Evolutionary conservation across 2,888 invertebrate species (phyloP).

Genomic region (Junonia oenone): DNA sequence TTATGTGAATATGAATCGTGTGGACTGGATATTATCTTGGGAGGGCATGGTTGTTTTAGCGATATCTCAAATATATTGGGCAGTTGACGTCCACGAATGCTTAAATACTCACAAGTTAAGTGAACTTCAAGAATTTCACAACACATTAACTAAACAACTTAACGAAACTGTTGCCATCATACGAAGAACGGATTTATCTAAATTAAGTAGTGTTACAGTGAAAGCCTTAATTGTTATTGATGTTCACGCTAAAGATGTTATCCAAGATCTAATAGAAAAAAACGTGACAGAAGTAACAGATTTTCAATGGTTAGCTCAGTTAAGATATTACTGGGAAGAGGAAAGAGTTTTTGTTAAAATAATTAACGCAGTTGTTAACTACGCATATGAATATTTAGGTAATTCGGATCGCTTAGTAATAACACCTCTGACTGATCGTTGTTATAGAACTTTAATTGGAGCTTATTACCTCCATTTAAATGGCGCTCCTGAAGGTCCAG

Average conservation of each 20-base stretch:
- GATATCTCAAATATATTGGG: slow-evolving; percentile 91
- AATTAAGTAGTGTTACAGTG: slow-evolving; percentile 86
- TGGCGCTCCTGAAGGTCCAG: slow-evolving; percentile 91
- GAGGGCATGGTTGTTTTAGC: slow-evolving; percentile 91
- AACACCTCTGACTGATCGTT: slow-evolving; percentile 87
- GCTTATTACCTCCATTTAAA: slow-evolving; percentile 91
- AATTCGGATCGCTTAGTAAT: slow-evolving; percentile 88
- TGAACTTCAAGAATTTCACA: slow-evolving; percentile 78
- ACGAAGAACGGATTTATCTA: slow-evolving; percentile 83
- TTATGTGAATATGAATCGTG: slow-evolving; percentile 78
- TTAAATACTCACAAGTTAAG: slow-evolving; percentile 79
- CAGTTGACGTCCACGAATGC: slow-evolving; percentile 85
- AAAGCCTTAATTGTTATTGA: slow-evolving; percentile 91
- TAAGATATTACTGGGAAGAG: slow-evolving; percentile 89
- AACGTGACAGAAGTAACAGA: slow-evolving; percentile 85
- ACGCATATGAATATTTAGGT: slow-evolving; percentile 92
- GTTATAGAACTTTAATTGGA: slow-evolving; percentile 90
- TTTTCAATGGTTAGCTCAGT: slow-evolving; percentile 91
- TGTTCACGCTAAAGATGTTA: slow-evolving; percentile 91
- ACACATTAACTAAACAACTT: slow-evolving; percentile 81
- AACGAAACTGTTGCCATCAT: slow-evolving; percentile 87
- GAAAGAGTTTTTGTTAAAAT: slow-evolving; percentile 85
- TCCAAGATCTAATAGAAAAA: slow-evolving; percentile 82
- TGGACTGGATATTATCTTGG: slow-evolving; percentile 87
- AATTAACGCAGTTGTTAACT: slow-evolving; percentile 88